Percentiles rank a stretch among this genome's conserved stretches.
Conservation (phyloP, 2,797 vertebrate genomes). For the Natrix natrix region DNA sequence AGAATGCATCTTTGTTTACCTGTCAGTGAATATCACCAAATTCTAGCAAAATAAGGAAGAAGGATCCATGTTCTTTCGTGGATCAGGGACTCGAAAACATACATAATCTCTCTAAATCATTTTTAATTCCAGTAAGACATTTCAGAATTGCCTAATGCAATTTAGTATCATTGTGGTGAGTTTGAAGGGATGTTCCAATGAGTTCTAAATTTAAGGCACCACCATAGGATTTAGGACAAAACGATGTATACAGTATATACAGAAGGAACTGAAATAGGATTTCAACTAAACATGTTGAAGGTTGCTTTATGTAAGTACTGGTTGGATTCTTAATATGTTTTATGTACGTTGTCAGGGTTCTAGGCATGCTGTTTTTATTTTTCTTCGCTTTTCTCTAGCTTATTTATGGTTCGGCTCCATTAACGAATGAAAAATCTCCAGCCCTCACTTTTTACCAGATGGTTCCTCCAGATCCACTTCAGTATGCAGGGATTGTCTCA, state of each 20-base stretch:
- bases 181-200: not conserved
- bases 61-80: not conserved
- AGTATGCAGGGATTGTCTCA: not conserved
- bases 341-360: not conserved
- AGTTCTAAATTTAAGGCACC: not conserved
- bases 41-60: not conserved
- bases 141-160: not conserved
- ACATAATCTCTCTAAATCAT: not conserved
- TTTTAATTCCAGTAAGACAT: not conserved
- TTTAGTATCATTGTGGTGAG: not conserved
- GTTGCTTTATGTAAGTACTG: not conserved
- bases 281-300: not conserved
- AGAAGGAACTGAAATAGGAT: not conserved
- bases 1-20: not conserved
- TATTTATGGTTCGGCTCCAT: not conserved
- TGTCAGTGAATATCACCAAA: not conserved
- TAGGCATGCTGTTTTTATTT: not conserved
- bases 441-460: not conserved
- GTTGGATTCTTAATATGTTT: not conserved
- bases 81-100: not conserved
- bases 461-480: not conserved
- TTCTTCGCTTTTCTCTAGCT: not conserved
- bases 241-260: not conserved
- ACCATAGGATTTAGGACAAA: not conserved
- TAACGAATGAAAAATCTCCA: not conserved